A percentile compares a stretch with the other conserved stretches of the same genome.
These are phyloP conservation scores for Cheilosia impressa DNA, from an alignment of 2,888 invertebrate species.

Conservation along the genomic window DNA sequence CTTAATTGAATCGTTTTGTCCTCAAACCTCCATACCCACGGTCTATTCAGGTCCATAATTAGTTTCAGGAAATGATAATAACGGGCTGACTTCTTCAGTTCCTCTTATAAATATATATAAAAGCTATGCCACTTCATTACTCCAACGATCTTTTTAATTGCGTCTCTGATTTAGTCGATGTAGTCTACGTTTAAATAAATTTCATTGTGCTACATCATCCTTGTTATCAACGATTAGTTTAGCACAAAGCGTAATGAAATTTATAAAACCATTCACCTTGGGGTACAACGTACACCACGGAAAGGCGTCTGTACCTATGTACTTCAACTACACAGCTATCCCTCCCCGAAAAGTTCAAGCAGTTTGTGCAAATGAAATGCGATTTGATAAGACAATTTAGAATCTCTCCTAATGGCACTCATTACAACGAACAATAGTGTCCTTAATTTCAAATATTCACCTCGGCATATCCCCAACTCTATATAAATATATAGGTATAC, in stretches of 20 bases:
- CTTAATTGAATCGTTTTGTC: conserved; percentile 1
- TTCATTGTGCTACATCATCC: conserved; percentile 41
- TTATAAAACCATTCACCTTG: conserved; percentile 39
- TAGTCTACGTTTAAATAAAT: conserved; percentile 45
- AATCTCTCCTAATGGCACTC: conserved; percentile 69
- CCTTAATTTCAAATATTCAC: conserved; percentile 73
- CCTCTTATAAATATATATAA: not conserved
- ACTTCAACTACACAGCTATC: not conserved
- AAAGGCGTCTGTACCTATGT: not conserved
- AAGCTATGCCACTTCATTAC: conserved; percentile 24
- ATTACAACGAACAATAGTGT: conserved; percentile 73
- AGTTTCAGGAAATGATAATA: not conserved
- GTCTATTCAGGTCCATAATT: not conserved
- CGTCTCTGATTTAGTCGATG: conserved; percentile 20
- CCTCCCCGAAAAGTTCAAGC: conserved; percentile 23
- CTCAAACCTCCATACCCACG: not conserved
- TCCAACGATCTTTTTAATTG: conserved; percentile 27
- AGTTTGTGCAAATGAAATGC: conserved; percentile 73
- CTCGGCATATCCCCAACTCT: conserved; percentile 30
- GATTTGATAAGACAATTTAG: conserved; percentile 72
- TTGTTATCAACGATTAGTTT: conserved; percentile 57
- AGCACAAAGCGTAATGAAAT: conserved; percentile 50
- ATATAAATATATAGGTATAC: not conserved
- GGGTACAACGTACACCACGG: not conserved
- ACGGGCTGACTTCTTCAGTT: not conserved